Evolutionary conservation across 2,797 vertebrate genomes (phyloP).

Genomic region (Macroramphosus scolopax): DNA sequence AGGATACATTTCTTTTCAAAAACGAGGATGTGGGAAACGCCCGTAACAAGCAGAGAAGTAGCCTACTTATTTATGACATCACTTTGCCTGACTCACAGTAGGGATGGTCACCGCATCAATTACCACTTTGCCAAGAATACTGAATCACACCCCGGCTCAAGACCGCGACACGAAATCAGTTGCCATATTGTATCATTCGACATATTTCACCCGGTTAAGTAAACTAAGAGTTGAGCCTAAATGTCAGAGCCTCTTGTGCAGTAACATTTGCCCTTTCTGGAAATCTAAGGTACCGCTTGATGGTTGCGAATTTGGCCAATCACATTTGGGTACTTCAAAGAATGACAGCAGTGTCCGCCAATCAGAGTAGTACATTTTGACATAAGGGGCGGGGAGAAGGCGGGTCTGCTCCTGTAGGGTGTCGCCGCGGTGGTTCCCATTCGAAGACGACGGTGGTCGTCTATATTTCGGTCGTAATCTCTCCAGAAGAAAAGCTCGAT

Average conservation of each 20-base stretch:
- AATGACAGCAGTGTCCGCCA: slow-evolving; percentile 37
- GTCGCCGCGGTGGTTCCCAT: slow-evolving; percentile 79
- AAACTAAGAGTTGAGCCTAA: slow-evolving; percentile 47
- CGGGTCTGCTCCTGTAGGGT: slow-evolving; percentile 67
- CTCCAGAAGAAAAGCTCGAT: slow-evolving; percentile 32
- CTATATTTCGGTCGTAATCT: slow-evolving; percentile 70
- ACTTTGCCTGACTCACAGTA: slow-evolving; percentile 76
- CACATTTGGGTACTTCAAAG: rapidly evolving
- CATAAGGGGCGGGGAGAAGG: slow-evolving; percentile 63
- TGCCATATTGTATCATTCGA: slow-evolving; percentile 62
- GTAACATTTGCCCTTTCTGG: slow-evolving; percentile 65
- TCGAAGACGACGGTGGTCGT: slow-evolving; percentile 85
- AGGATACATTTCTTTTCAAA: slow-evolving; percentile 19
- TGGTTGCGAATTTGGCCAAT: slow-evolving; percentile 52
- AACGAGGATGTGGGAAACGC: slow-evolving; percentile 72
- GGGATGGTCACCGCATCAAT: slow-evolving; percentile 65
- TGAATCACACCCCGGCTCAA: slow-evolving; percentile 29
- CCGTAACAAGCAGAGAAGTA: slow-evolving; percentile 65
- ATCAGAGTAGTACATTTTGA: slow-evolving; percentile 27
- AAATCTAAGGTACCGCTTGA: slow-evolving; percentile 27
- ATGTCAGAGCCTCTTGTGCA: slow-evolving; percentile 54
- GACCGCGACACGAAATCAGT: slow-evolving; percentile 46
- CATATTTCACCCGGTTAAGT: slow-evolving; percentile 8
- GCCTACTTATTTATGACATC: slow-evolving; percentile 75
- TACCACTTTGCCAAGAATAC: slow-evolving; percentile 49